Evolutionary conservation across 2,797 vertebrate species (phyloP).

Genomic region (Melopsittacus undulatus): DNA sequence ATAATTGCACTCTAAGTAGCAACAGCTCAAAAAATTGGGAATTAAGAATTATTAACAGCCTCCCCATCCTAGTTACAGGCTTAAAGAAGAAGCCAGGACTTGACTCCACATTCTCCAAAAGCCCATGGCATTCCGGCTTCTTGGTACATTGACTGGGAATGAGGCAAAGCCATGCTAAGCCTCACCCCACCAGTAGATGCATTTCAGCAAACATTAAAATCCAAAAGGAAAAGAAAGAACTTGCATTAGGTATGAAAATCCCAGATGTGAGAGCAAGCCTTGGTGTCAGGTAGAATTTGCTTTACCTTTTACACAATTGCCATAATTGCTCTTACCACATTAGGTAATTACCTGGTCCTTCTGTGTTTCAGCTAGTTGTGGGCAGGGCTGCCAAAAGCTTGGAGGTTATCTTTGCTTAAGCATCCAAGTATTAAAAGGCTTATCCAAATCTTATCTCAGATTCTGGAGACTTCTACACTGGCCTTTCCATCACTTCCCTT

Average conservation of each 20-base stretch:
- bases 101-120: background rate
- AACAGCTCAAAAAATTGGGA: background rate
- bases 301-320: slow-evolving; percentile 61
- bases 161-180: background rate
- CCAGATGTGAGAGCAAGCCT: background rate
- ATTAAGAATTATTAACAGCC: background rate
- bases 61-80: background rate
- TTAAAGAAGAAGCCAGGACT: background rate
- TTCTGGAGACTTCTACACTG: slow-evolving; percentile 42
- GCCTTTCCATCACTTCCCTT: background rate
- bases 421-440: slow-evolving; percentile 37
- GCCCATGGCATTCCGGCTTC: background rate
- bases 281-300: slow-evolving; percentile 33
- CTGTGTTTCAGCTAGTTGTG: slow-evolving; percentile 62
- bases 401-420: slow-evolving; percentile 51
- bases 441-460: slow-evolving; percentile 56
- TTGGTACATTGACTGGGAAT: background rate
- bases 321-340: slow-evolving; percentile 59
- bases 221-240: background rate
- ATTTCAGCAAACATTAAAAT: background rate
- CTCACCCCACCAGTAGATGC: background rate
- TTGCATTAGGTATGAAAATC: background rate
- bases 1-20: background rate
- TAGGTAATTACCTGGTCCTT: slow-evolving; percentile 51
- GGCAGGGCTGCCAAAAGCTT: slow-evolving; percentile 48